These are phyloP conservation scores for Drymonia ruficornis DNA, from an alignment of 2,888 invertebrate genomes.

Conservation along the genomic window DNA sequence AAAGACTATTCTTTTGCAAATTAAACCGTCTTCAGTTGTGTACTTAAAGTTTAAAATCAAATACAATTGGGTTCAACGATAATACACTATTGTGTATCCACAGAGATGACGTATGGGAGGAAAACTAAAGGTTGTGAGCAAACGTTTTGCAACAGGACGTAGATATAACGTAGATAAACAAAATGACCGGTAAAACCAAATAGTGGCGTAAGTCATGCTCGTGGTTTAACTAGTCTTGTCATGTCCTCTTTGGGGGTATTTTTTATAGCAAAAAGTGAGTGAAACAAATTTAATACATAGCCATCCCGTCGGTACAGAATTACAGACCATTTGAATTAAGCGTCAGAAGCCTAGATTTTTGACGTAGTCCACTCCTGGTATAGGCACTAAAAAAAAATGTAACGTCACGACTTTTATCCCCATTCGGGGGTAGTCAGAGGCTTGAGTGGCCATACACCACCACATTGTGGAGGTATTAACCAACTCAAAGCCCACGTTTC, in stretches of 20 bases:
- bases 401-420: too few species aligned
- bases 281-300: too few species aligned
- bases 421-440: too few species aligned
- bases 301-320: too few species aligned
- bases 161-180: slow-evolving; percentile 11
- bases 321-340: too few species aligned
- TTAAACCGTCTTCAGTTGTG: background rate
- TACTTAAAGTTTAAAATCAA: background rate
- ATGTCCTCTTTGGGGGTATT: background rate
- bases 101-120: slow-evolving; percentile 15
- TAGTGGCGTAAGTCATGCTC: background rate
- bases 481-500: too few species aligned
- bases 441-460: too few species aligned
- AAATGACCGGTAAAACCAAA: slow-evolving; percentile 7
- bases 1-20: background rate
- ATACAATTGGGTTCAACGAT: background rate
- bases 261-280: too few species aligned
- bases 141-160: slow-evolving; percentile 14
- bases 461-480: too few species aligned
- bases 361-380: too few species aligned
- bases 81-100: slow-evolving; percentile 17
- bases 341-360: too few species aligned
- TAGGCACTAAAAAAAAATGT: too few species aligned
- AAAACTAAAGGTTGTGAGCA: slow-evolving; percentile 8
- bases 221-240: background rate